Percentiles rank a stretch among this genome's conserved stretches.
Evolutionary conservation across 1,140 invertebrate genomes (phyloP).

Genomic region (Dufourea novaeangliae): DNA sequence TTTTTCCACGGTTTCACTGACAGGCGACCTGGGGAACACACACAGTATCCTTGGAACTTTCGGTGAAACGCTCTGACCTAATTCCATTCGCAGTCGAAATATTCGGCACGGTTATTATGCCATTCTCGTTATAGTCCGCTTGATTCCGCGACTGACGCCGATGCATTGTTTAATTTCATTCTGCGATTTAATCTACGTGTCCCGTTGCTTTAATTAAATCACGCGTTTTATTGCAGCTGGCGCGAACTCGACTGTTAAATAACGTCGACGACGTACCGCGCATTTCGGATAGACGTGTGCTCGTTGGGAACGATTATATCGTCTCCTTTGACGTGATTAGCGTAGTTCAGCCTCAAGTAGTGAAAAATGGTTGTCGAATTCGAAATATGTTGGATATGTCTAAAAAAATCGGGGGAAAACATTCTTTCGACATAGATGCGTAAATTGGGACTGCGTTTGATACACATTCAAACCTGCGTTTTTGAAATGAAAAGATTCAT

Average conservation of each 20-base stretch:
- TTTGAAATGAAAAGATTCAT: too few species aligned
- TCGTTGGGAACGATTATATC: not conserved
- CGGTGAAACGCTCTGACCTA: not conserved
- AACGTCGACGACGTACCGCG: not conserved
- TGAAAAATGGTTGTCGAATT: too few species aligned
- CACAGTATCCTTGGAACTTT: not conserved
- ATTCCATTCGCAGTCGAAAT: not conserved
- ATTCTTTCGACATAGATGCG: too few species aligned
- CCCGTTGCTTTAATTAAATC: conserved; percentile 23
- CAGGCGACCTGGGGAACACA: too few species aligned
- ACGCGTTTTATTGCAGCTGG: conserved; percentile 12
- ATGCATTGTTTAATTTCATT: conserved; percentile 23
- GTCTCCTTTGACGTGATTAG: not conserved
- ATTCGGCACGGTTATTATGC: not conserved
- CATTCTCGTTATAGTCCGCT: not conserved
- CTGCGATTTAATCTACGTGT: conserved; percentile 9
- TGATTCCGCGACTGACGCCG: not conserved
- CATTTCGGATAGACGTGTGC: not conserved
- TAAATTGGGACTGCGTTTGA: too few species aligned
- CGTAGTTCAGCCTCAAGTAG: not conserved
- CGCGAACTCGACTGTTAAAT: not conserved
- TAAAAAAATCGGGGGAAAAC: too few species aligned
- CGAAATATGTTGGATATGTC: too few species aligned
- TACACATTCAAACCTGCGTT: too few species aligned
- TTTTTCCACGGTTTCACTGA: too few species aligned